Base-by-base conservation (phyloP, 2,797 vertebrate species). In the Cyprinella venusta region DNA sequence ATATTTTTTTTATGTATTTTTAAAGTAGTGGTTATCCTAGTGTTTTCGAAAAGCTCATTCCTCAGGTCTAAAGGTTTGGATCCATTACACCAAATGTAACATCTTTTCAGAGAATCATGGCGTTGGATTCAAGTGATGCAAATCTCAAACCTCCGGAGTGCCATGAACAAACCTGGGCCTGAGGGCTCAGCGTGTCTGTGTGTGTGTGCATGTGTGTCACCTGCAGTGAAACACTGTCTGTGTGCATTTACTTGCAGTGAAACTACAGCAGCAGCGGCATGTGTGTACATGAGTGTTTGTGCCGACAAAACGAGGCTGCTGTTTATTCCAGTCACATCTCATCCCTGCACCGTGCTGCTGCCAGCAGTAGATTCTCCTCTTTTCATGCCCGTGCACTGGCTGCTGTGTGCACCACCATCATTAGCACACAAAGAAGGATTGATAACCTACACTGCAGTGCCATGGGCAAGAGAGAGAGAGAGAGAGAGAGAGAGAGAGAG, bases 291-390 rank as follows among this genome's bases (percentile, higher is more conserved):
- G 30, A 70, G 61, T n/a, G 71, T 45, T 18, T 7, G 77, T 54
- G 38, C 72, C 33, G 45, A 78, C 79, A 72, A 72, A 82, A 82
- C 84, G 50, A 78, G 48, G 92, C 92, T 89, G 89, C 90, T 89
- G 88, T 96, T 93, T 93, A 96, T 96, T 97, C 95, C 93, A 93
- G 94, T 95, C 96, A 96, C 95, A 96, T 90, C 91, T 94, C 91
- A 91, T 94, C 94, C 42, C 93, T 94, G 91, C 92, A 91, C 90
- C 91, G 92, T 94, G 92, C 92, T 91, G 83, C 89, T 84, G 65
- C 71, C 95, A 95, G 96, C 95, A 94, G 93, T 92, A 93, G 94
- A 94, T 96, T 95, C 94, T 92, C 93, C 94, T 90, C 90, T 94
- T 95, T 95, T 94, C 95, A 94, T 95, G 94, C 93, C 90, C 76